Evolutionary conservation across 2,888 invertebrate species (phyloP).

Genomic region (Apamea sordens): DNA sequence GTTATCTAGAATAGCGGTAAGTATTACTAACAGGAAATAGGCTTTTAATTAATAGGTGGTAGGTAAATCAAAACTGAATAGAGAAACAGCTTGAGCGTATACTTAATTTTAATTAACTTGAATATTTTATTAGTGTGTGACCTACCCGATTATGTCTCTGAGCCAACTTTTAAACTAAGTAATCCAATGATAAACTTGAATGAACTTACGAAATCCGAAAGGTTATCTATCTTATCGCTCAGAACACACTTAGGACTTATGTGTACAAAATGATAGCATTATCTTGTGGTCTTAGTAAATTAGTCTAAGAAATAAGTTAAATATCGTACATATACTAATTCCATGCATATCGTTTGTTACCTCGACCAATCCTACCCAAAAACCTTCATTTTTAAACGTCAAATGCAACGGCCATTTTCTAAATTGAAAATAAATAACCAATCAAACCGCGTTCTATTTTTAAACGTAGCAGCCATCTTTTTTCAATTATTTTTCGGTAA

Average conservation of each 20-base stretch:
- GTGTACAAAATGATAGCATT: conserved; percentile 49
- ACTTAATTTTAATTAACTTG: not conserved
- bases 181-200: conserved; percentile 39
- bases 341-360: not conserved
- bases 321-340: conserved; percentile 1
- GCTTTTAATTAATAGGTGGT: not conserved
- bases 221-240: conserved; percentile 50
- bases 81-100: not conserved
- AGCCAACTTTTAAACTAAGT: conserved; percentile 21
- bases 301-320: not conserved
- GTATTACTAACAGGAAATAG: not conserved
- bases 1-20: conserved; percentile 21
- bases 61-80: not conserved
- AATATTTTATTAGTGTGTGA: conserved; percentile 2
- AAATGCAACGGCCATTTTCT: conserved; percentile 4
- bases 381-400: conserved; percentile 7
- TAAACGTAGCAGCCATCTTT: conserved; percentile 28
- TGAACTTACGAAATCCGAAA: conserved; percentile 44
- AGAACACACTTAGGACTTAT: conserved; percentile 20
- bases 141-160: not conserved
- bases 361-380: conserved; percentile 15
- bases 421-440: conserved; percentile 32
- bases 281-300: conserved; percentile 34
- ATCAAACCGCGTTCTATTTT: conserved; percentile 39
- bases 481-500: conserved; percentile 16